A percentile compares a stretch with the other conserved stretches of the same genome.
phyloP scores from a whole-genome alignment of 1,140 invertebrate species.

The Micrasema longulum region DNA sequence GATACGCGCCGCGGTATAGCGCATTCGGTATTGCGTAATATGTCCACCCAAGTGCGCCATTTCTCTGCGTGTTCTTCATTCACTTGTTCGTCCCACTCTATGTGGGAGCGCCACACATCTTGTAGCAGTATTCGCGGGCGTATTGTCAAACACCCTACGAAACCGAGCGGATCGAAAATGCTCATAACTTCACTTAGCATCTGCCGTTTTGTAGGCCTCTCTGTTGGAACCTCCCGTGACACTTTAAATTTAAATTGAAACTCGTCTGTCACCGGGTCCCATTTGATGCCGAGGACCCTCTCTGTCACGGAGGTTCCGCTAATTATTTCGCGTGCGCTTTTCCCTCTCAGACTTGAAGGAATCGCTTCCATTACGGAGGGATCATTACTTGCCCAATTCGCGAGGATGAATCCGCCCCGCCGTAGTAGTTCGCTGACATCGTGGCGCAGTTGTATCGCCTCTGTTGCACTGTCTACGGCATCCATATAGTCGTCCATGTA shows the following conservation, averaged over 20 bases:
- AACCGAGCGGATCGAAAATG: conserved; percentile 59
- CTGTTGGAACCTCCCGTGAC: not conserved
- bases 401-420: conserved; percentile 18
- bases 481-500: conserved; percentile 57
- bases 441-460: conserved; percentile 44
- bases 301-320: not conserved
- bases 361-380: not conserved
- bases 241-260: not conserved
- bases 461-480: conserved; percentile 44
- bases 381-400: conserved; percentile 3
- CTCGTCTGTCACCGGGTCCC: conserved; percentile 8
- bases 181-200: conserved; percentile 50
- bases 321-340: not conserved
- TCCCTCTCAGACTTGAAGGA: not conserved
- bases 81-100: conserved; percentile 57
- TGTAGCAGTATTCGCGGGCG: conserved; percentile 57
- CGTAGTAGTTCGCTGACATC: conserved; percentile 48
- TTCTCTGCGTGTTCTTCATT: not conserved
- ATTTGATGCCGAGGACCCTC: conserved; percentile 6
- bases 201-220: conserved; percentile 47
- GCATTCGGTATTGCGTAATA: not conserved
- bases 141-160: conserved; percentile 56
- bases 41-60: not conserved
- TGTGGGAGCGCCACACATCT: conserved; percentile 54
- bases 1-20: not conserved